Evolutionary conservation across 1,140 invertebrate genomes (phyloP), one percentile per base, ranked within the genome.

Genomic region (Tyrophagus putrescentiae): DNA sequence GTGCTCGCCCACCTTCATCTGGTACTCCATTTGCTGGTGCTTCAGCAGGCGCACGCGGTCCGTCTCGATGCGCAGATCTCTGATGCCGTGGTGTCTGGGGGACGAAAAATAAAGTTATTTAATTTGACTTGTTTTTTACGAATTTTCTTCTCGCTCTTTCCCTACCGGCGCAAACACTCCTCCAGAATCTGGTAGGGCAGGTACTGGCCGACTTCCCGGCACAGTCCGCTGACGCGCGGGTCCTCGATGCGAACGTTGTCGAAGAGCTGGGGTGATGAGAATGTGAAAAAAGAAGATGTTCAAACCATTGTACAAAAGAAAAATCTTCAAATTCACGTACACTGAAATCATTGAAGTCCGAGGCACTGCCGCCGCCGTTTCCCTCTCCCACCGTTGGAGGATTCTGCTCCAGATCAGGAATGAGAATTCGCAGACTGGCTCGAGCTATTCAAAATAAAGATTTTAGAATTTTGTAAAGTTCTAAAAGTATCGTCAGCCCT

Each of bases 1-100:
- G 68, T 96, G 89, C 69, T 92, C 90, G 16, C 90, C 91, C 48
- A 95, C 90, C 7, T 80, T 83, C 86, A 98, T 93, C 36, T 83
- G 85, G 68, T 92, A 91, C 75, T 94, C 86, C 71, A 93, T 94
- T 62, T 84, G 84, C 70, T 94, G 87, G 70, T 91, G 85, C 67
- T 90, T 87, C 23, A 90, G 74, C 5, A 87, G 84, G 67, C 88
- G 88, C 34, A 90, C 84, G n/a, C n/a, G n/a, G 67, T 86, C 82
- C 68, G 88, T 88, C 66, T 84, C 81, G 45, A 94, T 88, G 66
- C 90, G 80, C 61, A 86, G 84, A 72, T 91, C 87, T 50, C 84
- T 83, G 58, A 88, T 77, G 34, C 90, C 91, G 73, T 88, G 93
- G 75, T 95, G 95, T 64, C 80, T 78, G 60, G 25, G 21, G 31